These are phyloP conservation scores for Xyrauchen texanus DNA, from an alignment of 2,113 vertebrate genomes.

Conservation along the genomic window DNA sequence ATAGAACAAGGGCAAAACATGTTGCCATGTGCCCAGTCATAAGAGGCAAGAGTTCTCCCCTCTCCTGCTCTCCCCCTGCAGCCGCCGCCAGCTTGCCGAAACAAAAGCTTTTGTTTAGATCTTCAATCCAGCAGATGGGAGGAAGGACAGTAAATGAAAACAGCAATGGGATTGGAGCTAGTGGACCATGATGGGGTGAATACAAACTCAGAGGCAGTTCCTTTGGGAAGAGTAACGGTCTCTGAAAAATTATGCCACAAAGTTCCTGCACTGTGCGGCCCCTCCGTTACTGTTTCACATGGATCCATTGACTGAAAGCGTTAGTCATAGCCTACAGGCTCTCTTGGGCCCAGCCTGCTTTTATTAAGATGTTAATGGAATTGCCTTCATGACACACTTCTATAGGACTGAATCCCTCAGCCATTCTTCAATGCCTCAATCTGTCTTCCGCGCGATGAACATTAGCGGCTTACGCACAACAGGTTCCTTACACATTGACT, in stretches of 20 bases:
- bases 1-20: slow-evolving; percentile 24
- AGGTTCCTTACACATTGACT: slow-evolving; percentile 66
- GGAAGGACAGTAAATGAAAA: slow-evolving; percentile 74
- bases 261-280: slow-evolving; percentile 57
- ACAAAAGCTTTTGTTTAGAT: slow-evolving; percentile 73
- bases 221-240: slow-evolving; percentile 51
- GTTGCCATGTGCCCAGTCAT: slow-evolving; percentile 57
- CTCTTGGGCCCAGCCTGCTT: slow-evolving; percentile 65
- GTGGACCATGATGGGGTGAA: slow-evolving; percentile 63
- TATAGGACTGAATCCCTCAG: slow-evolving; percentile 64
- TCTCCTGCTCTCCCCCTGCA: slow-evolving; percentile 53
- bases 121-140: slow-evolving; percentile 75
- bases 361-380: slow-evolving; percentile 80
- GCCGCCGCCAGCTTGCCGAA: slow-evolving; percentile 70
- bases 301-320: slow-evolving; percentile 42
- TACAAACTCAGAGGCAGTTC: slow-evolving; percentile 63
- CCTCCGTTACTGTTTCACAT: slow-evolving; percentile 39
- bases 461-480: slow-evolving; percentile 67
- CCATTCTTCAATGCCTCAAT: slow-evolving; percentile 61
- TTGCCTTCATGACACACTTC: slow-evolving; percentile 76
- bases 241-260: slow-evolving; percentile 59
- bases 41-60: slow-evolving; percentile 35
- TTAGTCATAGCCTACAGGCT: slow-evolving; percentile 63
- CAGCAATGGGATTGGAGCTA: slow-evolving; percentile 56
- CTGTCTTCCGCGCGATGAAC: slow-evolving; percentile 58